Evolutionary conservation across 2,113 vertebrate genomes (phyloP).

Genomic region (Atrichornis clamosus): DNA sequence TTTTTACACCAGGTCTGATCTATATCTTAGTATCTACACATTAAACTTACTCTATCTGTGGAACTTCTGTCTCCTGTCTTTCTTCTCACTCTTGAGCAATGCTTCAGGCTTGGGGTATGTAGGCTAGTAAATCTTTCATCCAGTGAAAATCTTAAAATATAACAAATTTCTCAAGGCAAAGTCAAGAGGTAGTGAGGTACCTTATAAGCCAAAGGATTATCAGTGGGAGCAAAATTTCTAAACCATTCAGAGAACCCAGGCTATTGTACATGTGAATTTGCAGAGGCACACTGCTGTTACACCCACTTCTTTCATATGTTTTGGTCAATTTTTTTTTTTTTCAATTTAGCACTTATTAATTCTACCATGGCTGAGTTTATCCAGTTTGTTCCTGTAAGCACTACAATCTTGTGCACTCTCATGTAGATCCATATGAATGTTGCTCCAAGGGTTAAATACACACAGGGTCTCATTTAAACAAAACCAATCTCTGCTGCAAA

Average conservation of each 20-base stretch:
- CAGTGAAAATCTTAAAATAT: background rate
- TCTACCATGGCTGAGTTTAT: background rate
- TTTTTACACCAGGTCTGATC: background rate
- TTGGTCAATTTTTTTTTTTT: background rate
- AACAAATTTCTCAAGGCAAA: background rate
- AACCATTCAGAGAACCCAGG: background rate
- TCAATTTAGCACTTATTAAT: background rate
- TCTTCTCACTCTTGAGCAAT: background rate
- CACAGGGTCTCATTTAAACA: background rate
- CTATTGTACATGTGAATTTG: background rate
- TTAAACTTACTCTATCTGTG: background rate
- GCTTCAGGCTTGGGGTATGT: background rate
- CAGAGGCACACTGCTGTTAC: rapidly evolving
- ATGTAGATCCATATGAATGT: too few relatives aligned
- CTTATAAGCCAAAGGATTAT: background rate
- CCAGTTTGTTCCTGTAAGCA: background rate
- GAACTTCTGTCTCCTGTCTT: background rate
- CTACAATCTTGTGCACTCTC: background rate
- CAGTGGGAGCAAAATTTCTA: background rate
- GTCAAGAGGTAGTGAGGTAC: background rate
- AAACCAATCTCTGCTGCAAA: background rate
- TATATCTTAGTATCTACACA: background rate
- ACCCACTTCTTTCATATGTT: background rate
- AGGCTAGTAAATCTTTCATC: background rate
- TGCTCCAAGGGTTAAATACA: background rate